A percentile compares a stretch with the other conserved stretches of the same genome.
Conservation (phyloP, 2,113 vertebrate species). For the Pterocles gutturalis region DNA sequence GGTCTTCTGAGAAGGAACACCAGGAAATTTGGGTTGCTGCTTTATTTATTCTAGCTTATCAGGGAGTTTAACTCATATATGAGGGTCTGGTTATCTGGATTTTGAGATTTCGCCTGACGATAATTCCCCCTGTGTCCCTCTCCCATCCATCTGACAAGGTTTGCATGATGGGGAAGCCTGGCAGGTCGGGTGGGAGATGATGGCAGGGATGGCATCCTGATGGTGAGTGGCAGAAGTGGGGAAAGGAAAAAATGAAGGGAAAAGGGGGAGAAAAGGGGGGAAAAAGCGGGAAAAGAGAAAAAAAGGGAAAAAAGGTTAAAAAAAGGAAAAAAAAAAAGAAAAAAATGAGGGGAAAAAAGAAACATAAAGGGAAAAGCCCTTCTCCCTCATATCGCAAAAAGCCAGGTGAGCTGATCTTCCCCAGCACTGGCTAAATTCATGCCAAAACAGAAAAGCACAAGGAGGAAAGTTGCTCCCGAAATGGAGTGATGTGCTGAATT, state of each 20-base stretch:
- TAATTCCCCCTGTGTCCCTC: background rate
- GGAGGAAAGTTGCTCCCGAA: background rate
- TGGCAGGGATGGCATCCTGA: background rate
- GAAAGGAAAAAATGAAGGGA: background rate
- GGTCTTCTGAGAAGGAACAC: background rate
- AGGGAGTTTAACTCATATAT: background rate
- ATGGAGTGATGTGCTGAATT: background rate
- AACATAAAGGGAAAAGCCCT: no score
- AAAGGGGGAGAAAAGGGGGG: background rate
- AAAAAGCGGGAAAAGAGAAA: background rate
- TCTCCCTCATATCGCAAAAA: no score
- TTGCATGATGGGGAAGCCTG: constrained; percentile 31
- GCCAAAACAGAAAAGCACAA: no score
- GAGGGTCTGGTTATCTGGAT: background rate
- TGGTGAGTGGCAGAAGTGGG: background rate
- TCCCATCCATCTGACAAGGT: background rate
- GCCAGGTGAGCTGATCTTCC: background rate
- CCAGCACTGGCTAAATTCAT: no score
- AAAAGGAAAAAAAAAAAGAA: no score
- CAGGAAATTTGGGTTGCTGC: background rate
- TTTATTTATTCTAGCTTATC: background rate
- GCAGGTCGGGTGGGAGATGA: constrained; percentile 32
- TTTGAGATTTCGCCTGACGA: background rate
- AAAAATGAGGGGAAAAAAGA: background rate
- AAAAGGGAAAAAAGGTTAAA: no score